phyloP scores from a whole-genome alignment of 2,113 vertebrate species.

The Talpa occidentalis region DNA sequence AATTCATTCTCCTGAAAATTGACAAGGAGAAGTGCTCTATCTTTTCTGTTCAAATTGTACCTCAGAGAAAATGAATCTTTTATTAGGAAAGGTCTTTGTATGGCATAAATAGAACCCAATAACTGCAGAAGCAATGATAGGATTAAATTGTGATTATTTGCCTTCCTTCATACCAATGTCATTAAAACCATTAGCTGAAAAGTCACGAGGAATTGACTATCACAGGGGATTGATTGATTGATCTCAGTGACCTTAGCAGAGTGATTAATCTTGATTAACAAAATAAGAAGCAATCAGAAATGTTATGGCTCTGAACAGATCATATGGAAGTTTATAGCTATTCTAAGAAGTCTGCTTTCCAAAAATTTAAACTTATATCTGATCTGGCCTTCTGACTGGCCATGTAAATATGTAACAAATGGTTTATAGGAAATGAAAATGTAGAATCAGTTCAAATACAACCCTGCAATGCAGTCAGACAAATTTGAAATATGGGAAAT shows the following conservation, averaged over 20 bases:
- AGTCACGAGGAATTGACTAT: not conserved
- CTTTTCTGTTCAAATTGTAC: slow-evolving; percentile 3
- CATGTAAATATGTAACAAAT: not conserved
- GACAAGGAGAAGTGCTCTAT: not conserved
- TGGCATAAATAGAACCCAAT: not conserved
- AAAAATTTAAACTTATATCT: not conserved
- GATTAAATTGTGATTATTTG: not conserved
- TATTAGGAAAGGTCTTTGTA: not conserved
- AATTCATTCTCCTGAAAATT: not conserved
- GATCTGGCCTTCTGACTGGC: not conserved
- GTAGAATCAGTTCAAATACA: not conserved
- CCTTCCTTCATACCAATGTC: not conserved
- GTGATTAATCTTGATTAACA: not conserved
- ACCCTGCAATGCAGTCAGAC: not conserved
- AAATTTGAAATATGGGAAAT: not conserved
- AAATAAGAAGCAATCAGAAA: not conserved
- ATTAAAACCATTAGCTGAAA: not conserved
- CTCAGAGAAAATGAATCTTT: not conserved
- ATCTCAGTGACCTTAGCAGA: not conserved
- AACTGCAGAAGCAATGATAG: not conserved
- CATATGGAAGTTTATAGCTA: not conserved
- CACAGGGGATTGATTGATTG: not conserved
- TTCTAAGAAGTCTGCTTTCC: not conserved
- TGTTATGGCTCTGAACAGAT: not conserved
- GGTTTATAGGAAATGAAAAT: not conserved